A percentile compares a stretch with the other conserved stretches of the same genome.
Conservation (phyloP, 2,797 vertebrate genomes). For the Schizopygopsis malacanthus region DNA sequence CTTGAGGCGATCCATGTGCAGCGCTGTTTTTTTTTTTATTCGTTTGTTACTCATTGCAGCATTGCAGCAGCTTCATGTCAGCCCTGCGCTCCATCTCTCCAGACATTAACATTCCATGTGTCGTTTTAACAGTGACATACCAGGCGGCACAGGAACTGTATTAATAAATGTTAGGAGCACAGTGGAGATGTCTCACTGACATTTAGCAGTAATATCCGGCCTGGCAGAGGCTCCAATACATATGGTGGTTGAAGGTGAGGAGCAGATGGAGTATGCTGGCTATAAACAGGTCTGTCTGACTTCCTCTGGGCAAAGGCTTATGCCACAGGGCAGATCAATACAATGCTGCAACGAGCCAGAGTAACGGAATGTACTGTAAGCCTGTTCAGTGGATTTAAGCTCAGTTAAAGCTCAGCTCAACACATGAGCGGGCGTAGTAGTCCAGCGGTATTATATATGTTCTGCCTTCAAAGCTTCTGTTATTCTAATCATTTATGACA, state of each 20-base stretch:
- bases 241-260: conserved; percentile 43
- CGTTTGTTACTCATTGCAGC: conserved; percentile 19
- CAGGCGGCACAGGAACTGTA: conserved; percentile 31
- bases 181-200: conserved; percentile 46
- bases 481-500: not conserved
- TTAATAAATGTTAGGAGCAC: conserved; percentile 54
- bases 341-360: conserved; percentile 56
- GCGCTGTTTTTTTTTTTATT: not conserved
- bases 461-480: not conserved
- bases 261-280: conserved; percentile 51
- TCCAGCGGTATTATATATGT: conserved; percentile 52
- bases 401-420: conserved; percentile 56
- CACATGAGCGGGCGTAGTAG: conserved; percentile 50
- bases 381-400: conserved; percentile 61
- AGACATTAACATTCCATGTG: conserved; percentile 7
- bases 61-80: conserved; percentile 19
- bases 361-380: conserved; percentile 59
- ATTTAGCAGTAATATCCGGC: conserved; percentile 54
- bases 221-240: conserved; percentile 54
- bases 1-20: not conserved
- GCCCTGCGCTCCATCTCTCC: not conserved
- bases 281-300: conserved; percentile 59
- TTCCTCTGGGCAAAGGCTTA: conserved; percentile 57
- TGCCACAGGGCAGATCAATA: conserved; percentile 65
- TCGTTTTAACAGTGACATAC: conserved; percentile 26